These are phyloP conservation scores for Nemoura dubitans DNA, from an alignment of 2,888 invertebrate genomes.

Conservation along the genomic window DNA sequence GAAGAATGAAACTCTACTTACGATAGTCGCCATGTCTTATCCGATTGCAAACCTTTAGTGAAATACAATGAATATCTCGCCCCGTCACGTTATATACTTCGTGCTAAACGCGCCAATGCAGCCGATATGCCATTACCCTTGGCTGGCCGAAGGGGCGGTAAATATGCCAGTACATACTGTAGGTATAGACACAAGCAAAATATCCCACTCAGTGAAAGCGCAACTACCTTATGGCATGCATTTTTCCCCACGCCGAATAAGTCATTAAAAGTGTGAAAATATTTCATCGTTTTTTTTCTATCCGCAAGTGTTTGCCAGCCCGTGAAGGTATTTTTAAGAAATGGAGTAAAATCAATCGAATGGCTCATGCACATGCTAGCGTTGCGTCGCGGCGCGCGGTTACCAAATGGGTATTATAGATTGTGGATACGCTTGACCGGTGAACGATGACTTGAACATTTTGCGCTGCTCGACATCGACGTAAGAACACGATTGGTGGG, in stretches of 20 bases:
- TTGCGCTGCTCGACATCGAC: not conserved
- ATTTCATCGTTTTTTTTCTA: not conserved
- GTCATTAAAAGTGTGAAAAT: conserved; percentile 2
- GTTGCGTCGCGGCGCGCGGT: not conserved
- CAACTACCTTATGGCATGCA: not conserved
- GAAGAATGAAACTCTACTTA: not conserved
- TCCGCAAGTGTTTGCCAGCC: conserved; percentile 5
- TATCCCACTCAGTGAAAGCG: not conserved
- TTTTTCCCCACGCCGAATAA: not conserved
- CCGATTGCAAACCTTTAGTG: not conserved
- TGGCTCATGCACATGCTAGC: conserved; percentile 2
- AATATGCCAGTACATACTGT: not conserved
- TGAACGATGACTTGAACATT: not conserved
- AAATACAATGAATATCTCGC: not conserved
- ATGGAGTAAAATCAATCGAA: conserved; percentile 7
- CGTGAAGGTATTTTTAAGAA: conserved; percentile 36
- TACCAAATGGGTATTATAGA: not conserved
- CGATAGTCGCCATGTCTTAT: not conserved
- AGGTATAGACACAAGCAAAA: too few species aligned
- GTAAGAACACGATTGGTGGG: not conserved
- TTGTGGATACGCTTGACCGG: not conserved
- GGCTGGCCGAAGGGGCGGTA: not conserved
- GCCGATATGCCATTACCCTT: not conserved
- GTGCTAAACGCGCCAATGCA: not conserved
- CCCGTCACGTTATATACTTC: not conserved